Conservation (phyloP, 2,888 invertebrate species). For the Anodontia alba region DNA sequence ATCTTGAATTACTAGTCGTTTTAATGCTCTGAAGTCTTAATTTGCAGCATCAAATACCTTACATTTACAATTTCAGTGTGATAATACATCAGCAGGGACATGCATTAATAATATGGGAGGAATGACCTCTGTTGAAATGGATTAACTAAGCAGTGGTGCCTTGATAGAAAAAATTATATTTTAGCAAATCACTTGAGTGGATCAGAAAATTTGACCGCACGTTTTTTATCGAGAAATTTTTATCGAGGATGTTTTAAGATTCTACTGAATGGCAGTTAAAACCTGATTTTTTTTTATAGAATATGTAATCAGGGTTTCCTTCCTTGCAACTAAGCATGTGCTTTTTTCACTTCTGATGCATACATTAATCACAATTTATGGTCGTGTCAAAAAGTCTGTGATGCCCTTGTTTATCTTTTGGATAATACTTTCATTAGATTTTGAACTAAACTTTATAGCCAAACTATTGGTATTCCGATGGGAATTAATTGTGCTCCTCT, state of each 20-base stretch:
- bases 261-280: constrained; percentile 55
- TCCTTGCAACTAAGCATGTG: no score
- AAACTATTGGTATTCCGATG: no score
- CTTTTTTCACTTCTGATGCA: no score
- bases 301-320: constrained; percentile 34
- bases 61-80: no score
- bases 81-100: constrained; percentile 26
- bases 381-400: no score
- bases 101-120: constrained; percentile 43
- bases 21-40: constrained; percentile 20
- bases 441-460: no score
- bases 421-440: no score
- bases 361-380: no score
- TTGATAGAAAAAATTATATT: constrained; percentile 29
- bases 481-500: no score
- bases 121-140: constrained; percentile 22
- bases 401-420: no score
- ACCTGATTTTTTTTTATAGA: constrained; percentile 26
- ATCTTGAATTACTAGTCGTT: no score
- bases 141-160: constrained; percentile 37
- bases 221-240: constrained; percentile 42
- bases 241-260: constrained; percentile 49
- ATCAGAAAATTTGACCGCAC: constrained; percentile 27
- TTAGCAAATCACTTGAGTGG: constrained; percentile 31
- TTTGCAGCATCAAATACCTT: constrained; percentile 32